Evolutionary conservation across 35 echinoderm and acorn worm genomes (phyloP).

Genomic region (Amphiura filiformis): DNA sequence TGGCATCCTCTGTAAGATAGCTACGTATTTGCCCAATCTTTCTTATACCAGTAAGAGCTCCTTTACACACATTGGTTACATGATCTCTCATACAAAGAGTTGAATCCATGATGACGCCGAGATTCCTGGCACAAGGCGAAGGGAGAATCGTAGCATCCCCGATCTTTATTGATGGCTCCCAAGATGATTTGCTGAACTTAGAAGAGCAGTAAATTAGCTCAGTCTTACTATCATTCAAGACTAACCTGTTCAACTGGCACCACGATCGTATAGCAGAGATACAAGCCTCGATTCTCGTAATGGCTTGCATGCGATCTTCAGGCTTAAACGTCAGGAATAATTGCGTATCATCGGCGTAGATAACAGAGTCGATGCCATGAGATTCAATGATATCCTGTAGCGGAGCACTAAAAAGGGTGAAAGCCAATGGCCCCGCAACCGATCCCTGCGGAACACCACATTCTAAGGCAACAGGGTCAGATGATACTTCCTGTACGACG

Average conservation of each 20-base stretch:
- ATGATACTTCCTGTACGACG: neutral
- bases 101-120: neutral
- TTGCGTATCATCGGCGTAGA: constrained; percentile 44
- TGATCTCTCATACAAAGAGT: neutral
- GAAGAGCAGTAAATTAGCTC: neutral
- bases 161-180: neutral
- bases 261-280: neutral
- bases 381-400: constrained; percentile 24
- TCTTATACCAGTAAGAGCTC: neutral
- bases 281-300: neutral
- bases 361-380: constrained; percentile 15
- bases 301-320: neutral
- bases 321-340: neutral
- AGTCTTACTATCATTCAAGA: neutral
- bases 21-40: neutral
- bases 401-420: constrained; percentile 37
- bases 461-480: neutral
- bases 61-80: neutral
- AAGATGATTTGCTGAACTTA: neutral
- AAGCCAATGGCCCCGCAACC: constrained; percentile 26
- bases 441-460: neutral
- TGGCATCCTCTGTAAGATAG: neutral
- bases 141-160: neutral
- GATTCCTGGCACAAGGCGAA: neutral
- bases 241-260: neutral